Conservation (phyloP, 2,888 invertebrate species). For the Mythimna pallens region DNA sequence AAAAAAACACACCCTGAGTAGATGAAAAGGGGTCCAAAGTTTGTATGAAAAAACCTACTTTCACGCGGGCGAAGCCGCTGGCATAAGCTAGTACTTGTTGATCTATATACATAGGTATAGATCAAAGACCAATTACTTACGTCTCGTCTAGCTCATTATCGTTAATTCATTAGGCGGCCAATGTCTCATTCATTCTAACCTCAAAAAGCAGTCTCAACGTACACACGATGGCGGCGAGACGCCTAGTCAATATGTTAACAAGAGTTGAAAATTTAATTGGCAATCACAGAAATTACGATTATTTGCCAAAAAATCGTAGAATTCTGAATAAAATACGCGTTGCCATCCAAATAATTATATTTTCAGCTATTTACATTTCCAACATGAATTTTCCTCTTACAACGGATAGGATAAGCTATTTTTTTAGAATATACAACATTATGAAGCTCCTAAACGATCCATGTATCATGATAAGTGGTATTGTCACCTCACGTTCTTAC, state of each 20-base stretch:
- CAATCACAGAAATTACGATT: neutral
- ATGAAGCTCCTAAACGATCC: neutral
- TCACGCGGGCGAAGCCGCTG: too few relatives aligned
- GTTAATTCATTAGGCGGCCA: too few relatives aligned
- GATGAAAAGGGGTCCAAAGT: too few relatives aligned
- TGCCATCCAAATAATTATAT: neutral
- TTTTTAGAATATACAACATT: neutral
- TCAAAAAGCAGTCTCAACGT: too few relatives aligned
- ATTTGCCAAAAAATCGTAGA: neutral
- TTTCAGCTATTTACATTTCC: neutral
- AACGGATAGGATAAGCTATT: neutral
- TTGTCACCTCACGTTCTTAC: constrained; percentile 11
- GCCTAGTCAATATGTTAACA: neutral
- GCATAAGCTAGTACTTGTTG: too few relatives aligned
- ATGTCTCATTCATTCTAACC: too few relatives aligned
- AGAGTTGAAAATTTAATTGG: neutral
- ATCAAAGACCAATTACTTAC: too few relatives aligned
- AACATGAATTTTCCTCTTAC: neutral
- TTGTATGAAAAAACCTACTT: too few relatives aligned
- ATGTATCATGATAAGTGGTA: neutral
- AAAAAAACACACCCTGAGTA: too few relatives aligned
- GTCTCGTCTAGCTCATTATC: too few relatives aligned
- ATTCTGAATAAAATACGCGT: neutral
- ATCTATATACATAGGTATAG: too few relatives aligned
- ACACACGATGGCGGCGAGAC: neutral